These are phyloP conservation scores for Opisthograptis luteolata DNA, from an alignment of 2,888 invertebrate species.

Conservation along the genomic window DNA sequence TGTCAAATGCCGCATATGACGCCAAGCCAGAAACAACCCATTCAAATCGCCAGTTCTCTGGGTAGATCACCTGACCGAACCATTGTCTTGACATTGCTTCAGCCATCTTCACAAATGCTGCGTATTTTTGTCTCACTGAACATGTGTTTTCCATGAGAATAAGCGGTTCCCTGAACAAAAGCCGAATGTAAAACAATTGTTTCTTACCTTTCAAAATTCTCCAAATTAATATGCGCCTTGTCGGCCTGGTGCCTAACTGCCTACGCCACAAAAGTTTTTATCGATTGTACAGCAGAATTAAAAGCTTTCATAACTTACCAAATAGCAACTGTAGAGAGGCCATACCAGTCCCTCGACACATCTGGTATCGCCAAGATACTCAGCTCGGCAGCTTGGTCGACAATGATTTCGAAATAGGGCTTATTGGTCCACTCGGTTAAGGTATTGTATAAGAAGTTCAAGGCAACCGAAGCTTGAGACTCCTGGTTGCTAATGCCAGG, in stretches of 20 bases:
- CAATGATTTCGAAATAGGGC: slow-evolving; percentile 55
- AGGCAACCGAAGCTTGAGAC: slow-evolving; percentile 55
- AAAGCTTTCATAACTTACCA: slow-evolving; percentile 57
- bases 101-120: slow-evolving; percentile 76
- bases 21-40: slow-evolving; percentile 86
- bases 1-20: slow-evolving; percentile 84
- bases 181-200: background rate
- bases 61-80: slow-evolving; percentile 86
- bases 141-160: slow-evolving; percentile 61
- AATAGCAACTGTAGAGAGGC: slow-evolving; percentile 67
- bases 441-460: slow-evolving; percentile 54
- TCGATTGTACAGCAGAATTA: too few relatives aligned
- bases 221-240: too few relatives aligned
- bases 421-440: slow-evolving; percentile 67
- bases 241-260: too few relatives aligned
- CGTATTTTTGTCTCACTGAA: slow-evolving; percentile 72
- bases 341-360: slow-evolving; percentile 62
- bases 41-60: slow-evolving; percentile 85
- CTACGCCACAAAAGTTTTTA: too few relatives aligned
- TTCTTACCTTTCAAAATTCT: too few relatives aligned
- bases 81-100: slow-evolving; percentile 88
- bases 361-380: slow-evolving; percentile 69
- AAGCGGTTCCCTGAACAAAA: slow-evolving; percentile 67
- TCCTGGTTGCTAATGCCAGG: slow-evolving; percentile 54
- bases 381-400: slow-evolving; percentile 60